Conservation (phyloP, 2,888 invertebrate species). For the Salticus scenicus region DNA sequence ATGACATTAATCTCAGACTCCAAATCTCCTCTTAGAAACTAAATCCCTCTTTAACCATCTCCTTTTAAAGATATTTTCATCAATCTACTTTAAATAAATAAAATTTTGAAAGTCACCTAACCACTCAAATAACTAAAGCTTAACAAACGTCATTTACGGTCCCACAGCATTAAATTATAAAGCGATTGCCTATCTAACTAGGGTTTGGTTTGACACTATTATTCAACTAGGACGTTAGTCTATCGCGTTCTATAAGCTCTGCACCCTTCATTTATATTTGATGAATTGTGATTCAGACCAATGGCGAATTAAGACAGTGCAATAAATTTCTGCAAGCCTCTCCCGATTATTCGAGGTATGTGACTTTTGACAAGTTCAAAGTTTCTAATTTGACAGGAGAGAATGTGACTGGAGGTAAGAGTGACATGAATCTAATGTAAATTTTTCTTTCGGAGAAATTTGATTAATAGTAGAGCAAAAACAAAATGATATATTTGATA, state of each 20-base stretch:
- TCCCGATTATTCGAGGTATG: not conserved
- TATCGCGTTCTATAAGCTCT: not conserved
- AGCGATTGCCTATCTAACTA: slow-evolving; percentile 50
- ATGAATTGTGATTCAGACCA: slow-evolving; percentile 10
- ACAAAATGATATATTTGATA: too few species aligned
- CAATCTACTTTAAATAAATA: too few species aligned
- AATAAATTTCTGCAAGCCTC: not conserved
- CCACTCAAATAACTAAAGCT: not conserved
- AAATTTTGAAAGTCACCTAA: too few species aligned
- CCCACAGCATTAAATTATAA: slow-evolving; percentile 49
- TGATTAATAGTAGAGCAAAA: too few species aligned
- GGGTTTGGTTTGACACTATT: slow-evolving; percentile 40
- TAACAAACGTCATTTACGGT: slow-evolving; percentile 14
- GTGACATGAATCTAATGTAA: not conserved
- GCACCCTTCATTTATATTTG: not conserved
- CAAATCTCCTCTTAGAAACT: too few species aligned
- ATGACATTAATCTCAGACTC: too few species aligned
- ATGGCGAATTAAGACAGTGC: not conserved
- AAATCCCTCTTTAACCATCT: too few species aligned
- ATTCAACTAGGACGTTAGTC: slow-evolving; percentile 41
- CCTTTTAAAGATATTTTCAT: too few species aligned
- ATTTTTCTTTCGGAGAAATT: not conserved
- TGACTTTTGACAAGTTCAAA: not conserved
- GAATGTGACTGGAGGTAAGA: not conserved
- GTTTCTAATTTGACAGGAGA: not conserved